Percentiles rank a stretch among this genome's conserved stretches.
Evolutionary conservation across 2,888 invertebrate genomes (phyloP).

Genomic region (Apomyelois bistriatella): DNA sequence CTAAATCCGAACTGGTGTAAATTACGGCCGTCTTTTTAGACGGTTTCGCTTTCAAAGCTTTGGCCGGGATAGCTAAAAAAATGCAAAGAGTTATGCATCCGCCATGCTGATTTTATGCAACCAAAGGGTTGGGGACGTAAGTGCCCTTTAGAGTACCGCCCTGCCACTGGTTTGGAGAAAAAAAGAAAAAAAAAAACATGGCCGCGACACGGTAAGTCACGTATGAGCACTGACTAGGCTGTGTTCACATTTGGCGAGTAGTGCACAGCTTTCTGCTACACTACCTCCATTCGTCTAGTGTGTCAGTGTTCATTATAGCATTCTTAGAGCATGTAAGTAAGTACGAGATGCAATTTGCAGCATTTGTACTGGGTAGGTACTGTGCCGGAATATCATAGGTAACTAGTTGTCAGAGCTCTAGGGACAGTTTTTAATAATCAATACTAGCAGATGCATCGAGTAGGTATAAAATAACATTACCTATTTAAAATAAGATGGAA

Average conservation of each 20-base stretch:
- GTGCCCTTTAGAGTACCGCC: slow-evolving; percentile 72
- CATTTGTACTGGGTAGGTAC: too few relatives aligned
- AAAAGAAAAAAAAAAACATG: slow-evolving; percentile 58
- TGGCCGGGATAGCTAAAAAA: slow-evolving; percentile 52
- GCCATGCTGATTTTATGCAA: slow-evolving; percentile 70
- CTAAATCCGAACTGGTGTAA: slow-evolving; percentile 59
- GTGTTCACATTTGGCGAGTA: neutral
- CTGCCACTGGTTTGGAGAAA: slow-evolving; percentile 50
- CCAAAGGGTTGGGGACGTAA: slow-evolving; percentile 66
- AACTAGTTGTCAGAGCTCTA: too few relatives aligned
- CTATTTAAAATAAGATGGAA: too few relatives aligned
- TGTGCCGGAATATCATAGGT: too few relatives aligned
- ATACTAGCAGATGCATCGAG: too few relatives aligned
- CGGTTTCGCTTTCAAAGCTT: slow-evolving; percentile 68
- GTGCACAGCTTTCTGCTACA: too few relatives aligned
- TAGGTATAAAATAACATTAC: too few relatives aligned
- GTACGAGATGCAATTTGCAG: too few relatives aligned
- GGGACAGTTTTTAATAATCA: too few relatives aligned
- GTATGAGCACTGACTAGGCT: slow-evolving; percentile 9
- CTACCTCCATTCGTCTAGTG: too few relatives aligned
- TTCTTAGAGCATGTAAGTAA: too few relatives aligned
- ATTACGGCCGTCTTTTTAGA: slow-evolving; percentile 66
- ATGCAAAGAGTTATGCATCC: slow-evolving; percentile 56
- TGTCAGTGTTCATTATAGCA: too few relatives aligned
- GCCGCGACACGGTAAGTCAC: slow-evolving; percentile 31